Conservation (phyloP, 1,140 invertebrate species). For the Apis florea region DNA sequence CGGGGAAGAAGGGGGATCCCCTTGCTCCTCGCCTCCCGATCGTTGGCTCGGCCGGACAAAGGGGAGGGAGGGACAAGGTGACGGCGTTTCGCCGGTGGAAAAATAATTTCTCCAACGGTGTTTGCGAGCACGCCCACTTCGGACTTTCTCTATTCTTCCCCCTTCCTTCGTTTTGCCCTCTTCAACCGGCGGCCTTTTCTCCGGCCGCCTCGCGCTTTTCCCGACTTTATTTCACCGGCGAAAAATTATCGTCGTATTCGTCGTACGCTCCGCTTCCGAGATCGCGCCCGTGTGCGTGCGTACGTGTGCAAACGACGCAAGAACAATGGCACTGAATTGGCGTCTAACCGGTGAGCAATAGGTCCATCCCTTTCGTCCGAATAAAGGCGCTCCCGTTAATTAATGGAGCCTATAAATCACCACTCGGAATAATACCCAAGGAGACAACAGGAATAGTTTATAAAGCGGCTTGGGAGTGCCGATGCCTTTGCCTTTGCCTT, state of each 20-base stretch:
- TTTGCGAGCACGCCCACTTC: constrained; percentile 63
- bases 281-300: constrained; percentile 35
- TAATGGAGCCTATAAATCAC: constrained; percentile 80
- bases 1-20: constrained; percentile 27
- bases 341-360: constrained; percentile 80
- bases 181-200: constrained; percentile 58
- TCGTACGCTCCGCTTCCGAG: constrained; percentile 38
- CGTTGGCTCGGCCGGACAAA: constrained; percentile 15
- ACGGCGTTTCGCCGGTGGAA: constrained; percentile 66
- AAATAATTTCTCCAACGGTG: constrained; percentile 73
- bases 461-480: constrained; percentile 73
- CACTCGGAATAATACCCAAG: constrained; percentile 78
- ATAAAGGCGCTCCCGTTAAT: constrained; percentile 79
- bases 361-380: constrained; percentile 78
- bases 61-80: constrained; percentile 9
- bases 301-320: constrained; percentile 78
- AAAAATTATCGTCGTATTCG: constrained; percentile 67
- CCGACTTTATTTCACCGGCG: constrained; percentile 71
- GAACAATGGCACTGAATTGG: constrained; percentile 79
- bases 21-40: not conserved
- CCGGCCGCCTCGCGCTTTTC: constrained; percentile 65
- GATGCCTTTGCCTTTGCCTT: constrained; percentile 65
- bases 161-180: constrained; percentile 60
- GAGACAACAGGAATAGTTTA: constrained; percentile 81
- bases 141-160: constrained; percentile 64